Evolutionary conservation across 2,888 invertebrate species (phyloP).

Genomic region (Aplocera efformata): DNA sequence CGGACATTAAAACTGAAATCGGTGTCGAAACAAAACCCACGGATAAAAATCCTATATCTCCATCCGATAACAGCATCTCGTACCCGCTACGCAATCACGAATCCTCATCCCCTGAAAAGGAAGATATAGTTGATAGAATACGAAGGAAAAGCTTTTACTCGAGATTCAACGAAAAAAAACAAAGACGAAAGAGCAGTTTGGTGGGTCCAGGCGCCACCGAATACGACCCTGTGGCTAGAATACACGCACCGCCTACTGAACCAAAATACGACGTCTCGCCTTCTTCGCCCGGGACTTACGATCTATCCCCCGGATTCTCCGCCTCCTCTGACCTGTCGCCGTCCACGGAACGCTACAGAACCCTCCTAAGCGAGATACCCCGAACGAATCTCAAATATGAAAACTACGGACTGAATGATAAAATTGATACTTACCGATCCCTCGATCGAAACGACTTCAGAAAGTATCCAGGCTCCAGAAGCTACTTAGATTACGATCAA

Average conservation of each 20-base stretch:
- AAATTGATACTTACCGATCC: slow-evolving; percentile 71
- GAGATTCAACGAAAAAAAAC: slow-evolving; percentile 91
- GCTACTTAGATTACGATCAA: slow-evolving; percentile 68
- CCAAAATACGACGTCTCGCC: slow-evolving; percentile 62
- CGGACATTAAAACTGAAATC: slow-evolving; percentile 74
- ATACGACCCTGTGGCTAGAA: slow-evolving; percentile 73
- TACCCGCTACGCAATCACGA: slow-evolving; percentile 67
- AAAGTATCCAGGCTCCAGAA: slow-evolving; percentile 62
- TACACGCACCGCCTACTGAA: slow-evolving; percentile 61
- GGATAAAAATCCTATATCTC: slow-evolving; percentile 47
- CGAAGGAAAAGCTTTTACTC: slow-evolving; percentile 93
- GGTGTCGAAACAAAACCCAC: slow-evolving; percentile 47
- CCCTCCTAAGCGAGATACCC: slow-evolving; percentile 57
- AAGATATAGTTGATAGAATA: slow-evolving; percentile 92
- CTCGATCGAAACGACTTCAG: slow-evolving; percentile 72
- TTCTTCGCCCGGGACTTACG: slow-evolving; percentile 60
- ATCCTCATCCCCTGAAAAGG: slow-evolving; percentile 75
- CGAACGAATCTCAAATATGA: slow-evolving; percentile 63
- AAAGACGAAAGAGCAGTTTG: slow-evolving; percentile 84
- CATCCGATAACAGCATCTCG: slow-evolving; percentile 46
- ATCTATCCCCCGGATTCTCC: slow-evolving; percentile 65
- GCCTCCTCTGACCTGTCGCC: slow-evolving; percentile 64
- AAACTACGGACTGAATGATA: slow-evolving; percentile 62
- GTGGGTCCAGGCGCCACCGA: slow-evolving; percentile 82
- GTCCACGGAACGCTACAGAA: slow-evolving; percentile 68